phyloP scores from a whole-genome alignment of 1,140 invertebrate genomes.

The Ceratosolen fusciceps region DNA sequence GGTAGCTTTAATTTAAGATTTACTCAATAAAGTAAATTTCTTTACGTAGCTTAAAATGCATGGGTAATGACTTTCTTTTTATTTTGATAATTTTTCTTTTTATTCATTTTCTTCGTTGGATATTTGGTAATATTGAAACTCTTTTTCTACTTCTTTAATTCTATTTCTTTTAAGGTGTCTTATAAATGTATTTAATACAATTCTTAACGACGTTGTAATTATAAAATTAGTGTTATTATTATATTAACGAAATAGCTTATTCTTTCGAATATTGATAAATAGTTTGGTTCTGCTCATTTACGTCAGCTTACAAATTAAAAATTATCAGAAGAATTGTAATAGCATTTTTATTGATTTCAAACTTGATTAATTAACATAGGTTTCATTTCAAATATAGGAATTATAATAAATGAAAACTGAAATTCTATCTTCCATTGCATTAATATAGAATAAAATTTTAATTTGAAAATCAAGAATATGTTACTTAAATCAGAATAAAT shows the following conservation, averaged over 20 bases:
- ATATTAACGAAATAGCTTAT: not conserved
- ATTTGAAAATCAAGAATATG: too few relatives aligned
- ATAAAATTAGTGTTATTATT: not conserved
- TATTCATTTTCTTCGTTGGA: not conserved
- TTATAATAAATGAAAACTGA: not conserved
- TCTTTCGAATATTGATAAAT: not conserved
- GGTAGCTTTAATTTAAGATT: not conserved
- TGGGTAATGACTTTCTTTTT: not conserved
- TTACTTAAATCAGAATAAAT: too few relatives aligned
- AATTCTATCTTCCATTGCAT: not conserved
- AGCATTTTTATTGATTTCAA: too few relatives aligned
- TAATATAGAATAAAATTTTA: too few relatives aligned
- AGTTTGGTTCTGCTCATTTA: not conserved
- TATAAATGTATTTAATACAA: not conserved
- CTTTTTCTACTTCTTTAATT: not conserved
- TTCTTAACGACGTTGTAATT: not conserved
- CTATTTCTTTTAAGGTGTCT: constrained; percentile 9
- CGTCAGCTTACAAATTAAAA: not conserved
- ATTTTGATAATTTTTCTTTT: too few relatives aligned
- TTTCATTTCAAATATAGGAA: not conserved
- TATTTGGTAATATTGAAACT: not conserved
- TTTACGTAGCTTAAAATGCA: too few relatives aligned
- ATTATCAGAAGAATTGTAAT: too few relatives aligned
- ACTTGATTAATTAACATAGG: too few relatives aligned
- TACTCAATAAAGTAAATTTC: not conserved